A percentile compares a stretch with the other conserved stretches of the same genome.
Conservation (phyloP, 2,113 vertebrate species). For the Neomonachus schauinslandi region DNA sequence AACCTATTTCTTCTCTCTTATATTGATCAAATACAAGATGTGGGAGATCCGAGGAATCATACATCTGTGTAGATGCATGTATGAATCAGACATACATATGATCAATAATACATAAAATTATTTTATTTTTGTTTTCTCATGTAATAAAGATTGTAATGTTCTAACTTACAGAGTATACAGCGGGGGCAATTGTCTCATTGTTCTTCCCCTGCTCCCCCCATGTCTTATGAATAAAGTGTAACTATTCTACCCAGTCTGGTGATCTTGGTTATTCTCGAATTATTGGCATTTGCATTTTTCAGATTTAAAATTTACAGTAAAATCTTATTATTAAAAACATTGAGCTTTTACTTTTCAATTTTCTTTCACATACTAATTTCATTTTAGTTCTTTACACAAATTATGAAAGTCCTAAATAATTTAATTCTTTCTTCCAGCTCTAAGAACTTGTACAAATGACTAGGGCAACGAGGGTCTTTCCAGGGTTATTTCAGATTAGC, state of each 20-base stretch:
- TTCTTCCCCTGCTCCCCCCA: neutral
- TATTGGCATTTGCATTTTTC: neutral
- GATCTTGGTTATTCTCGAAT: neutral
- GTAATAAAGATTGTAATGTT: neutral
- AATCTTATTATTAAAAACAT: neutral
- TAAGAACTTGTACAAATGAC: neutral
- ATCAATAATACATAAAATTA: neutral
- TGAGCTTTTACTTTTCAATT: slow-evolving; percentile 2
- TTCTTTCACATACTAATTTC: neutral
- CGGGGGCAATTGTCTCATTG: neutral
- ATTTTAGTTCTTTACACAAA: neutral
- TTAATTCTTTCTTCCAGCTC: neutral
- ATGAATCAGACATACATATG: neutral
- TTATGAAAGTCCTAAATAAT: neutral
- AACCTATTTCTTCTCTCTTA: neutral
- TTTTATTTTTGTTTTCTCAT: neutral
- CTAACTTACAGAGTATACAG: neutral
- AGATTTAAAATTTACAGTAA: slow-evolving; percentile 10
- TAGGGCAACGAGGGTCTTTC: neutral
- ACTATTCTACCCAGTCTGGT: neutral
- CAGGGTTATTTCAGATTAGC: neutral
- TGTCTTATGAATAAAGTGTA: neutral
- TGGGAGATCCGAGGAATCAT: neutral
- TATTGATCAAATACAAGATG: neutral
- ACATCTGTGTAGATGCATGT: neutral